phyloP scores from a whole-genome alignment of 2,113 vertebrate species.

The Dipodomys spectabilis region DNA sequence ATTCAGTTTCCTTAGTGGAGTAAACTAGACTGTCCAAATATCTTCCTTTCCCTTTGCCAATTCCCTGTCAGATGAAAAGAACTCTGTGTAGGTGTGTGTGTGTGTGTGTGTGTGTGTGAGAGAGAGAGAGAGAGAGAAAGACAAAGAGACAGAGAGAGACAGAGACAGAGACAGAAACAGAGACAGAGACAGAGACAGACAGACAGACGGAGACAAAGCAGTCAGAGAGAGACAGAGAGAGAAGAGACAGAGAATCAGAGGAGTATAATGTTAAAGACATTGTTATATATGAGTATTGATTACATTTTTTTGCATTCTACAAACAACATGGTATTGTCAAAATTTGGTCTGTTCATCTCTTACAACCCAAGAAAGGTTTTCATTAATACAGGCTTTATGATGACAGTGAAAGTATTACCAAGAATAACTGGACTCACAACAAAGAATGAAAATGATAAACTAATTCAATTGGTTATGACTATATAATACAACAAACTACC shows the following conservation, averaged over 20 bases:
- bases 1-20: too few relatives aligned
- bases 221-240: too few relatives aligned
- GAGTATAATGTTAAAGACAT: not conserved
- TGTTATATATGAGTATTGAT: not conserved
- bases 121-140: too few relatives aligned
- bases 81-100: too few relatives aligned
- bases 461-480: slow-evolving; percentile 1
- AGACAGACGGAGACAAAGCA: too few relatives aligned
- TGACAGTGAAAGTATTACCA: not conserved
- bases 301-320: not conserved
- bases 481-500: not conserved
- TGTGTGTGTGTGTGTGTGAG: too few relatives aligned
- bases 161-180: too few relatives aligned
- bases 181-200: too few relatives aligned
- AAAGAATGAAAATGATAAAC: not conserved
- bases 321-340: not conserved
- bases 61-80: not conserved
- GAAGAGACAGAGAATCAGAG: too few relatives aligned
- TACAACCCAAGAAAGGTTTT: not conserved
- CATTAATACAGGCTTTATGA: slow-evolving; percentile 31
- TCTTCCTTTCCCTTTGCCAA: not conserved
- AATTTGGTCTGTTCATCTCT: not conserved
- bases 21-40: not conserved
- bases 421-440: too few relatives aligned
- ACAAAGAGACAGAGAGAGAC: too few relatives aligned